Evolutionary conservation across 1,140 invertebrate species (phyloP), one percentile per base, ranked within the genome.

Genomic region (Pachypsylla venusta): DNA sequence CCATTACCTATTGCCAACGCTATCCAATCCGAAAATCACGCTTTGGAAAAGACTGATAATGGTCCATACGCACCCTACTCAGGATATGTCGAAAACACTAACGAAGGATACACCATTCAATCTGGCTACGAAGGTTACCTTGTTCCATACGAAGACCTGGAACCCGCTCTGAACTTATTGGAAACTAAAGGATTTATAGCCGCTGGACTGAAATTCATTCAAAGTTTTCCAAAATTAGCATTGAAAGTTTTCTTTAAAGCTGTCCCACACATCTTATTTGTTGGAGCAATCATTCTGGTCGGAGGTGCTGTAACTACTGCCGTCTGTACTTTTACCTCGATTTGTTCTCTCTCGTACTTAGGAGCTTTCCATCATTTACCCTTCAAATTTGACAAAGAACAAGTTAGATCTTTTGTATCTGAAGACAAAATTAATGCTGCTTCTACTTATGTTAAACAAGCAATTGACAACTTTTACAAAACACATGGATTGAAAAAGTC

Each of bases 381-480:
- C n/a, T n/a, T n/a, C n/a, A 5, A 19, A 4, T 19, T 48, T 48
- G 64, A 66, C 57, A 66, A 68, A 26, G 69, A 70, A 22, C 67
- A 69, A 22, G 67, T 75, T 56, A 62, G 71, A 42, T 66, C 76
- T 0, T 22, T 48, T 22, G 42, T 74, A 42, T 72, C 69, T 0
- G 67, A 69, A 1, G 70, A 75, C 20, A 73, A 75, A 22, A 74
- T 84, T 5, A 75, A 78, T 16, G 70, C 76, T 5, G 77, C 80
- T 0, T 75, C 79, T 0, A 71, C 76, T 16, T 75, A 82, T 19
- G 76, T 84, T 1, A 75, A 77, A 59, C 76, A 73, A 22, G 81
- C 82, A 19, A 74, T 84, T 56, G 75, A 77, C 19, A 82, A 81
- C 66, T 84, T 83, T 67, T 71, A 77, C 35, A 70, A 74, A 54